Evolutionary conservation across 2,113 vertebrate species (phyloP).

Genomic region (Anguilla rostrata): DNA sequence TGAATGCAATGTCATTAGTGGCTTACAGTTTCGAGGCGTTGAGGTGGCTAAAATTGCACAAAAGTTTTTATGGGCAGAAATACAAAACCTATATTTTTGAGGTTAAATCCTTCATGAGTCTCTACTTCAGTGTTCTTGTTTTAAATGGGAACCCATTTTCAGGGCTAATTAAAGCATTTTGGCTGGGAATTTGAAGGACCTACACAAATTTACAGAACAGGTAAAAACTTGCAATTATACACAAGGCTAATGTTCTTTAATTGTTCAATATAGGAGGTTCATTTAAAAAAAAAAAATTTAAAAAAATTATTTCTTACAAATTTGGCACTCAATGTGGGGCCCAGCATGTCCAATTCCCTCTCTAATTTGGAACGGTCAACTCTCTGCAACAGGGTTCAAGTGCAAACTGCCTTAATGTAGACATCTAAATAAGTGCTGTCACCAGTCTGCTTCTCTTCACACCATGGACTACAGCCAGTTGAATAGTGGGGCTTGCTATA

Average conservation of each 20-base stretch:
- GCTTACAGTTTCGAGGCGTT: constrained; percentile 1
- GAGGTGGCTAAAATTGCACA: constrained; percentile 9
- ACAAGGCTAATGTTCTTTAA: not conserved
- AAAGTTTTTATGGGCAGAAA: not conserved
- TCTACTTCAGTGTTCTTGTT: not conserved
- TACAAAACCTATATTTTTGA: not conserved
- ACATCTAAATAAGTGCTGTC: no score
- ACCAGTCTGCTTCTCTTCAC: no score
- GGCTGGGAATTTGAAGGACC: not conserved
- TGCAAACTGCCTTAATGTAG: no score
- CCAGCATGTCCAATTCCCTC: no score
- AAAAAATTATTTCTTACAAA: not conserved
- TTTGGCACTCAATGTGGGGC: no score
- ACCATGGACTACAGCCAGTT: no score
- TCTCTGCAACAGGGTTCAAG: no score
- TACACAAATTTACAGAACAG: not conserved
- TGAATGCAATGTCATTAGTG: not conserved
- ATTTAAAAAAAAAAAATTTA: not conserved
- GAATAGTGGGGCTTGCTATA: no score
- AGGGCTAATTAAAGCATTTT: not conserved
- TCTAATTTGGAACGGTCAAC: no score
- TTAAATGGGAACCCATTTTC: not conserved
- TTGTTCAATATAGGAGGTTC: not conserved
- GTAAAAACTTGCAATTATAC: not conserved
- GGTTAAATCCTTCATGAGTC: not conserved